Evolutionary conservation across 1,140 invertebrate species (phyloP).

Genomic region (Drosophila eugracilis): DNA sequence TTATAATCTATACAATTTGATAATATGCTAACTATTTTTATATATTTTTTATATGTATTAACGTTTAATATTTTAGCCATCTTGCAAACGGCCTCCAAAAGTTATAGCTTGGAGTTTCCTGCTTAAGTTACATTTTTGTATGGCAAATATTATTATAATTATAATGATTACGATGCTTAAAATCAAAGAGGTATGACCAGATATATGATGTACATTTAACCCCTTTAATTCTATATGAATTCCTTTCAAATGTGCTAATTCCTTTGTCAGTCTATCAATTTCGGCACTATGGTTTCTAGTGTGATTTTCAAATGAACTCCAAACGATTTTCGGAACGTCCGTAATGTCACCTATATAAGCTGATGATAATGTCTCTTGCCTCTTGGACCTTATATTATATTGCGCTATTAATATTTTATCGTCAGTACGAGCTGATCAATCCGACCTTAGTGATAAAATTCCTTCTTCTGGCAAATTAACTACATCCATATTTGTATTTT

Average conservation of each 20-base stretch:
- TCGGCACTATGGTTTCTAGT: not conserved
- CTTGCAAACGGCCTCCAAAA: too few species aligned
- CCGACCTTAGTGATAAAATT: not conserved
- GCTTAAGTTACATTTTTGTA: too few species aligned
- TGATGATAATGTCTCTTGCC: not conserved
- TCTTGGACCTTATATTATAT: not conserved
- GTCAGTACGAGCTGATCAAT: not conserved
- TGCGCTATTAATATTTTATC: not conserved
- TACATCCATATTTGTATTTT: too few species aligned
- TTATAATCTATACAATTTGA: too few species aligned
- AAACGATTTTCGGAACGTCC: not conserved
- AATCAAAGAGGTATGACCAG: not conserved
- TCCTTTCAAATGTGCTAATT: too few species aligned
- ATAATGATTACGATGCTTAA: not conserved
- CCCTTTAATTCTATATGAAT: not conserved
- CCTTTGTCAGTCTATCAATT: not conserved
- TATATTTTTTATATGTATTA: too few species aligned
- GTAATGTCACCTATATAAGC: too few species aligned
- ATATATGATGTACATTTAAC: constrained; percentile 2
- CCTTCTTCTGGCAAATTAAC: too few species aligned
- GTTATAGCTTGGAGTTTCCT: too few species aligned
- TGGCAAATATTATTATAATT: too few species aligned
- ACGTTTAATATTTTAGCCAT: too few species aligned
- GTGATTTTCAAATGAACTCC: not conserved
- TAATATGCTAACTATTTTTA: too few species aligned